These are phyloP conservation scores for Phortica okadai DNA, from an alignment of 2,888 invertebrate species.

Conservation along the genomic window DNA sequence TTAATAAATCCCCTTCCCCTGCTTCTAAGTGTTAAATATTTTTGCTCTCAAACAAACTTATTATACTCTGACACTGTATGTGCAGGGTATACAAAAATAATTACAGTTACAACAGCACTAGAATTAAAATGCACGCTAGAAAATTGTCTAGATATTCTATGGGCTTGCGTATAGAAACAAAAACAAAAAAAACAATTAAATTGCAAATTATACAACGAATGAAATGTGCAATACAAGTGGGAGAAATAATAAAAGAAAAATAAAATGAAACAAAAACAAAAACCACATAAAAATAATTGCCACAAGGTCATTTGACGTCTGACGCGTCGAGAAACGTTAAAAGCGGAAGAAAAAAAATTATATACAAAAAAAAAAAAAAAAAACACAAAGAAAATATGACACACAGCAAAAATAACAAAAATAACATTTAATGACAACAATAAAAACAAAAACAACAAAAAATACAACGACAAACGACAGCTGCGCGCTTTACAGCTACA, in stretches of 20 bases:
- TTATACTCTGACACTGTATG: too few species aligned
- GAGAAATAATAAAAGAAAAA: neutral
- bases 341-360: constrained; percentile 66
- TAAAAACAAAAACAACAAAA: constrained; percentile 7
- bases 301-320: constrained; percentile 62
- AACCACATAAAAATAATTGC: constrained; percentile 19
- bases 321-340: constrained; percentile 56
- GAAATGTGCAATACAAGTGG: constrained; percentile 28
- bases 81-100: too few species aligned
- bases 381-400: neutral
- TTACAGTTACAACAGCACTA: too few species aligned
- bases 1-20: too few species aligned
- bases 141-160: constrained; percentile 21
- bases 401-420: neutral
- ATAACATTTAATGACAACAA: neutral
- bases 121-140: neutral
- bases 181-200: neutral
- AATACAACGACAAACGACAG: constrained; percentile 19
- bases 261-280: neutral
- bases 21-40: too few species aligned
- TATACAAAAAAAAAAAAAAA: constrained; percentile 30
- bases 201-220: constrained; percentile 22
- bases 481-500: constrained; percentile 25
- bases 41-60: too few species aligned
- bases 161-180: neutral